Evolutionary conservation across 2,113 vertebrate genomes (phyloP), one percentile per base, ranked within the genome.

Genomic region (Saimiri boliviensis): DNA sequence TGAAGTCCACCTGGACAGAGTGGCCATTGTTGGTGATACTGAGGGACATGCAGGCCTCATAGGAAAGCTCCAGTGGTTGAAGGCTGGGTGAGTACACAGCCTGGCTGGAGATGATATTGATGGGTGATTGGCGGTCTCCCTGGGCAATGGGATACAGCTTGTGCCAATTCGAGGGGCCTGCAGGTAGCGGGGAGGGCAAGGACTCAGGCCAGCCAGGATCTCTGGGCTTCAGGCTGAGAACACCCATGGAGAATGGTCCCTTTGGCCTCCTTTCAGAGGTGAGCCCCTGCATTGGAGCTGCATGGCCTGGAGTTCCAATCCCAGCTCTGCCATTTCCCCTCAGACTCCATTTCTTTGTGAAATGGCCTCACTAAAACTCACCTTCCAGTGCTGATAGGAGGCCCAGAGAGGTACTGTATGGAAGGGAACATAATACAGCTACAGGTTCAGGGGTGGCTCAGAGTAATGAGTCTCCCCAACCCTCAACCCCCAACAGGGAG

Each of bases 1-100:
- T 99, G 95, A 99, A 99, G 96, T 99, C 99, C 95, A 99, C 99
- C 97, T 99, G 98, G 68, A 99, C 99, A 0, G 99, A 99, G 95
- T 99, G 99, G 37, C 99, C 99, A 5, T 99, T 99, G 98, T 99
- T 99, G 98, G 98, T 91, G 49, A 99, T 99, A 97, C 97, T 99
- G 94, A 99, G 98, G 68, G 99, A 99, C 5, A 98, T 98, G 82
- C 99, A 99, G 0, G 97, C 98, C 73, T 99, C 99, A 3, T 99
- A 99, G 97, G 98, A 99, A 74, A 99, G 35, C 23, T 98, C 56
- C 16, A 99, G 98, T 0, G 99, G 99, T 66, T 98, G 98, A 86
- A 99, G 98, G 54, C 42, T 98, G 84, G 99, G 97, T 3, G 99
- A 99, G 79, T 99, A 99, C 35, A 99, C 98, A 19, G 99, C 99